A percentile compares a stretch with the other conserved stretches of the same genome.
Conservation (phyloP, 2,113 vertebrate genomes). For the Athene noctua region DNA sequence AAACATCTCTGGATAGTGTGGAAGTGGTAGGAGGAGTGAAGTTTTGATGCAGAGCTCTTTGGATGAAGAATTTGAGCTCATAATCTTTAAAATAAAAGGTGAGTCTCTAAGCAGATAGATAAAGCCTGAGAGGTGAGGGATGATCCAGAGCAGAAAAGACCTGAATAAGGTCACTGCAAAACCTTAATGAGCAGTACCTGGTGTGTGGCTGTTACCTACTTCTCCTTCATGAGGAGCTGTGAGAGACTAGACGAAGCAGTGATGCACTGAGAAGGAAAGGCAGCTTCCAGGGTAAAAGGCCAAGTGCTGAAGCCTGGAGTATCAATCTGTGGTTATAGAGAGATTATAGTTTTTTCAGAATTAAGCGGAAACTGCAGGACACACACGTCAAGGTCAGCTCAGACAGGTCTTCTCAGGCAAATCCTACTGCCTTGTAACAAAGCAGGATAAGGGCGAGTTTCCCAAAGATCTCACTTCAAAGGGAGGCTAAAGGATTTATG, state of each 20-base stretch:
- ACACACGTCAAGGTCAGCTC: background rate
- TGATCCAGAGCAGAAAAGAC: background rate
- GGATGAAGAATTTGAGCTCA: background rate
- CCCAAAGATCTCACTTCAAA: background rate
- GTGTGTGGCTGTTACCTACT: background rate
- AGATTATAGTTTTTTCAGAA: background rate
- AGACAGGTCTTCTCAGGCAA: background rate
- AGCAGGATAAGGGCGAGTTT: background rate
- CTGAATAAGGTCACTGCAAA: background rate
- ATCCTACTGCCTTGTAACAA: background rate
- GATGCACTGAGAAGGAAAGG: background rate
- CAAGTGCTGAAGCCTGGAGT: background rate
- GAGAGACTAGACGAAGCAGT: background rate
- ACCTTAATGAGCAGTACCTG: background rate
- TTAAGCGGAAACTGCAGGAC: background rate
- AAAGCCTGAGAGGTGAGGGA: background rate
- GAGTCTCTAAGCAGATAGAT: background rate
- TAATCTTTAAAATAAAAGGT: background rate
- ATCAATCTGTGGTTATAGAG: background rate
- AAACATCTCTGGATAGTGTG: background rate
- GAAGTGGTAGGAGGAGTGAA: background rate
- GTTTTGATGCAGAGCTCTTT: background rate
- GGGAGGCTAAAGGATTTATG: background rate
- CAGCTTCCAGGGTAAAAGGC: background rate
- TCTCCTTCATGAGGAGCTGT: background rate